These are phyloP conservation scores for Zonotrichia albicollis DNA, from an alignment of 2,797 vertebrate genomes.

Conservation along the genomic window DNA sequence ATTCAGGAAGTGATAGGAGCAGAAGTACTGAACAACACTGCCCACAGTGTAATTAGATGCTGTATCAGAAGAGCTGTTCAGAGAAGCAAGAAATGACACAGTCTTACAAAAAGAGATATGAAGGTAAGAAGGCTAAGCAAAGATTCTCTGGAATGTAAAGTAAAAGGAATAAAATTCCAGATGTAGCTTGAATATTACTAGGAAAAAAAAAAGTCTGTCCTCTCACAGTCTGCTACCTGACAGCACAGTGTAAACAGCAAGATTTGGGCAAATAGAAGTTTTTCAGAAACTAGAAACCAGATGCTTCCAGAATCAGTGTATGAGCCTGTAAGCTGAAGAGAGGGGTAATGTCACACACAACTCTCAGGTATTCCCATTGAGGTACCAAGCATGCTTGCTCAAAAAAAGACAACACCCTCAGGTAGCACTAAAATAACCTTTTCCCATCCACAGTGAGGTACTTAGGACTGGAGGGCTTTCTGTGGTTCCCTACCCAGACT, in stretches of 20 bases:
- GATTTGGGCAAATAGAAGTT: not conserved
- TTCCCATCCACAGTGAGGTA: not conserved
- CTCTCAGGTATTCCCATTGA: not conserved
- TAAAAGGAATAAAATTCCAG: not conserved
- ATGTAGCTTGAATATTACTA: not conserved
- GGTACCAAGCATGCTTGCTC: not conserved
- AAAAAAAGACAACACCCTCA: not conserved
- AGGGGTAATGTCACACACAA: not conserved
- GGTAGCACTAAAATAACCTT: not conserved
- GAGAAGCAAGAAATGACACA: not conserved
- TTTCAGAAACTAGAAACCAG: not conserved
- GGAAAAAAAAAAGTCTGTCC: not conserved
- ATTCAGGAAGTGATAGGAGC: constrained; percentile 2
- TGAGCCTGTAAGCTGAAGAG: not conserved
- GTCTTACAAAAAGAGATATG: not conserved
- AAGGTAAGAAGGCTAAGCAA: not conserved
- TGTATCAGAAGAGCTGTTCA: not conserved
- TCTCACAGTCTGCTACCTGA: not conserved
- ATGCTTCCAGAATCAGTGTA: not conserved
- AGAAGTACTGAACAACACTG: not conserved
- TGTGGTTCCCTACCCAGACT: not conserved
- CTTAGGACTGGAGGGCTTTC: not conserved
- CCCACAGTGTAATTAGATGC: not conserved
- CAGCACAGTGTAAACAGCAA: not conserved
- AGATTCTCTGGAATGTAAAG: not conserved